Evolutionary conservation across 2,113 vertebrate species (phyloP), one percentile per base, ranked within the genome.

Genomic region (Silurus asotus): DNA sequence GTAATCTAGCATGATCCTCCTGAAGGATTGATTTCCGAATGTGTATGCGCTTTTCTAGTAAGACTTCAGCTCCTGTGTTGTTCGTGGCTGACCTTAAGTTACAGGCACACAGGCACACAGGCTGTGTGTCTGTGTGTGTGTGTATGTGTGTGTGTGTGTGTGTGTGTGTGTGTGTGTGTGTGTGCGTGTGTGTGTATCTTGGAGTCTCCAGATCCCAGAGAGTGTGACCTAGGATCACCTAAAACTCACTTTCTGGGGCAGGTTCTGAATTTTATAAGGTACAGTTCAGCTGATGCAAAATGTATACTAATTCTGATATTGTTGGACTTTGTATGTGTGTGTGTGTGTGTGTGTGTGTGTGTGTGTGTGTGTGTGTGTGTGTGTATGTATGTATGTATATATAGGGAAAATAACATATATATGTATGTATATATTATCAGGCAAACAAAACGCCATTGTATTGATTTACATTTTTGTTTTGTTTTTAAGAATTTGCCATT

Each of bases 131-230:
- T 82, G 51, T 56, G 49, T 51, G 64, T 58, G 75, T 78, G 74
- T 77, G 77, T 59, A 23, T 65, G 62, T 65, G 28, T 58, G 49
- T 28, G 62, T 37, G 82, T 83, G 65, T 70, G 25, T 56, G 51
- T 14, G 45, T 51, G 72, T 75, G 69, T 74, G 72, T 51, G 72
- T 53, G 49, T 53, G 72, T 75, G 48, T n/a, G 48, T 25, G 45
- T 15, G 59, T 65, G 61, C 65, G 45, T 65, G 45, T 55, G 56
- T 7, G 56, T 37, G 65, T 37, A n/a, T 76, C 5, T 55, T 53
- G 62, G 17, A 70, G 13, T 58, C 23, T 70, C 82, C 58, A 8
- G 37, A n/a, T n/a, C 28, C 28, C 65, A 45, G 10, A n/a, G 13
- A 48, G 19, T 59, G 5, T 59, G 49, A 72, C 82, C 82, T 72